Evolutionary conservation across 2,888 invertebrate species (phyloP).

Genomic region (Meiosimyza platycephala): DNA sequence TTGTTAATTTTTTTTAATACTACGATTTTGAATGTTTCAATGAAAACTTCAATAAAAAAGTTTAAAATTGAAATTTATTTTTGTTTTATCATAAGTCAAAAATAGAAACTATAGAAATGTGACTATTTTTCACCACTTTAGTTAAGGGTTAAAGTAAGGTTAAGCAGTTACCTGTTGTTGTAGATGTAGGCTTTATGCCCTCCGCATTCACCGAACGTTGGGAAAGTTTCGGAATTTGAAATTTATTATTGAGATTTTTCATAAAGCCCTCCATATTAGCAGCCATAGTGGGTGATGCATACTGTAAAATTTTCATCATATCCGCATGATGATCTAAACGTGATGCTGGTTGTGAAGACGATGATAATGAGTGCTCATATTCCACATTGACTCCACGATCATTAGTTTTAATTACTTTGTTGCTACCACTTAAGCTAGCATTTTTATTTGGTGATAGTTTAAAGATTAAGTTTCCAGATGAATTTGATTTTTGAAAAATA

Average conservation of each 20-base stretch:
- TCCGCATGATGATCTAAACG: constrained; percentile 62
- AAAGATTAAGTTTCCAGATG: constrained; percentile 62
- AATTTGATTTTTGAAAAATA: constrained; percentile 65
- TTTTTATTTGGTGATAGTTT: constrained; percentile 51
- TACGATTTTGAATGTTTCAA: too few relatives aligned
- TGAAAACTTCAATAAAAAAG: too few relatives aligned
- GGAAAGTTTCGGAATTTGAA: constrained; percentile 87
- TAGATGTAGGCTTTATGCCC: constrained; percentile 28
- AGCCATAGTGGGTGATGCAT: constrained; percentile 71
- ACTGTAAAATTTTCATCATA: constrained; percentile 70
- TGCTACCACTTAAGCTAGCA: constrained; percentile 50
- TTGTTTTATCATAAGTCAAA: too few relatives aligned
- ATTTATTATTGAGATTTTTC: constrained; percentile 83
- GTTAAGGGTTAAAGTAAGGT: constrained; percentile 31
- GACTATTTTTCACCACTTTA: constrained; percentile 13
- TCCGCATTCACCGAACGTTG: constrained; percentile 61
- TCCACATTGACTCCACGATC: constrained; percentile 25
- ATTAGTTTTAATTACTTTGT: constrained; percentile 46
- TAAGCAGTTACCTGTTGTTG: not conserved
- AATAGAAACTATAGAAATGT: too few relatives aligned
- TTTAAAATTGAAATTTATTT: too few relatives aligned
- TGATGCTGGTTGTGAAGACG: constrained; percentile 54
- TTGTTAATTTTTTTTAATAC: too few relatives aligned
- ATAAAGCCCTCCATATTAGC: constrained; percentile 79
- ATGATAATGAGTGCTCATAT: constrained; percentile 44